Conservation (phyloP, 1,140 invertebrate species). For the Euwallacea similis region DNA sequence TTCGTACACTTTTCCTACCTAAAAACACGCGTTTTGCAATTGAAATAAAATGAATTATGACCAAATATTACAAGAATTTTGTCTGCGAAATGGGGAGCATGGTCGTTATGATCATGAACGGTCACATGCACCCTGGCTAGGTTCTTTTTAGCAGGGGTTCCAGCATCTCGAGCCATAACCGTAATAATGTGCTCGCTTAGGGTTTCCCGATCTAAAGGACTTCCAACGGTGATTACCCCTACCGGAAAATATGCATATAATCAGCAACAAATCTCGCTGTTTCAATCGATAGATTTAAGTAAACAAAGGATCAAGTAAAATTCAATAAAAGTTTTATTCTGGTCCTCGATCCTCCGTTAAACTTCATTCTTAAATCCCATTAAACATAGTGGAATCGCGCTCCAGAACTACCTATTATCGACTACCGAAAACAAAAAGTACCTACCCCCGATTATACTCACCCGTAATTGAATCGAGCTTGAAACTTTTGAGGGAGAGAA, state of each 20-base stretch:
- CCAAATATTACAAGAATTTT: conserved; percentile 58
- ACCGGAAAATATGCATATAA: neutral
- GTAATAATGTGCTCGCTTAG: conserved; percentile 82
- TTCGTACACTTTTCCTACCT: conserved; percentile 74
- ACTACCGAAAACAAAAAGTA: no score
- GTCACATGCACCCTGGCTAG: conserved; percentile 80
- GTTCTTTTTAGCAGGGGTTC: conserved; percentile 80
- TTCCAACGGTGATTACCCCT: conserved; percentile 70
- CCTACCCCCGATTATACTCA: conserved; percentile 6
- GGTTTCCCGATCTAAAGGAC: conserved; percentile 78
- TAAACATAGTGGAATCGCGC: no score
- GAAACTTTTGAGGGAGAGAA: conserved; percentile 75
- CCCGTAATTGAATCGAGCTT: conserved; percentile 73
- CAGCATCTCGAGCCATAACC: conserved; percentile 88
- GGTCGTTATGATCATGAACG: conserved; percentile 89
- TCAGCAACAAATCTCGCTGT: neutral
- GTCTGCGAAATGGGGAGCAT: conserved; percentile 79
- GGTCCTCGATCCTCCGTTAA: neutral
- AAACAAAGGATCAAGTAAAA: no score
- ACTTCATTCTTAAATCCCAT: no score
- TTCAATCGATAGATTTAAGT: neutral
- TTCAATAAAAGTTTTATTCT: neutral
- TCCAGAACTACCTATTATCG: no score
- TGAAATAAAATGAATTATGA: neutral
- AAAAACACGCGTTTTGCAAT: conserved; percentile 1